phyloP scores from a whole-genome alignment of 2,888 invertebrate species.

The Neocrepidodera transversa region DNA sequence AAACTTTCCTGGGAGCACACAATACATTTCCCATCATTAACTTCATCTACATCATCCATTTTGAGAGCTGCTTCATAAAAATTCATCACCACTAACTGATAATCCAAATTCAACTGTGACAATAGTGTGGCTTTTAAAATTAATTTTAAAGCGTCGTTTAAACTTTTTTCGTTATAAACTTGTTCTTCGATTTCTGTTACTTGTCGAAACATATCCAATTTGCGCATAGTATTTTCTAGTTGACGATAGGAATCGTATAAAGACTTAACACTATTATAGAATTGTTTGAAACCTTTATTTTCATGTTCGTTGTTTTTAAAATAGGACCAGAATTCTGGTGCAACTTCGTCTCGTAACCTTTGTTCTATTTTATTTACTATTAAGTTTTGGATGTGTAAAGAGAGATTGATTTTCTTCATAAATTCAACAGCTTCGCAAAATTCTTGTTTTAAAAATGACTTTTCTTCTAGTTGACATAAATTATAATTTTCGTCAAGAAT shows the following conservation, averaged over 20 bases:
- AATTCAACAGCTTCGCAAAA: conserved; percentile 53
- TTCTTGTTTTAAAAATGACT: conserved; percentile 50
- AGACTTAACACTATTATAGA: conserved; percentile 72
- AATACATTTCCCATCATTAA: conserved; percentile 66
- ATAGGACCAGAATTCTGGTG: conserved; percentile 72
- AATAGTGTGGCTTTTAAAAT: conserved; percentile 71
- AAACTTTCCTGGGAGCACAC: conserved; percentile 74
- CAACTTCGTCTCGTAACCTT: conserved; percentile 67
- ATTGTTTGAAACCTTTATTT: conserved; percentile 69
- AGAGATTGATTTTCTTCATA: conserved; percentile 54
- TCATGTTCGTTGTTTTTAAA: conserved; percentile 65
- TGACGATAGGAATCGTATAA: conserved; percentile 66
- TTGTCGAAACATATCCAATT: conserved; percentile 64
- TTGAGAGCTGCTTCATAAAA: conserved; percentile 81
- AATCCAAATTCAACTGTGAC: conserved; percentile 74
- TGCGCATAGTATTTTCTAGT: conserved; percentile 65
- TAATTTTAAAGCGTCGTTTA: conserved; percentile 68
- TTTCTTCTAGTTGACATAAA: conserved; percentile 31
- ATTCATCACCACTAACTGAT: conserved; percentile 72
- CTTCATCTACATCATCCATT: conserved; percentile 50
- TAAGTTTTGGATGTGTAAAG: conserved; percentile 54
- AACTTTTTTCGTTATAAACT: conserved; percentile 65
- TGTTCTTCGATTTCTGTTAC: conserved; percentile 60
- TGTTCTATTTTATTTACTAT: conserved; percentile 64
- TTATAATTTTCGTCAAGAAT: conserved; percentile 49